Conservation (phyloP, 2,113 vertebrate genomes). For the Astur gentilis region DNA sequence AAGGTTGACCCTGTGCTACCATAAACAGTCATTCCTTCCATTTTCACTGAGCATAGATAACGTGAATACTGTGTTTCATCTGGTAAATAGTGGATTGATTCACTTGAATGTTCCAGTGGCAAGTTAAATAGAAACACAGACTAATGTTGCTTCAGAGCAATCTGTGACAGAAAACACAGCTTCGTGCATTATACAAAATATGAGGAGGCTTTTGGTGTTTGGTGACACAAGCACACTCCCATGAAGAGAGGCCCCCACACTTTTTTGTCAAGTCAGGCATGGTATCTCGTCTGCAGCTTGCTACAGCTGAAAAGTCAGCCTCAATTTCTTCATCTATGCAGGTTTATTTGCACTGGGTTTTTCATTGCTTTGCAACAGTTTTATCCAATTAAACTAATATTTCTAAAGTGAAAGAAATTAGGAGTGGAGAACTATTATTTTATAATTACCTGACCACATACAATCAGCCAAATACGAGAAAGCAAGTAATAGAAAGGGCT, state of each 20-base stretch:
- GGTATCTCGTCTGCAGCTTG: background rate
- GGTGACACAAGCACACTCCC: background rate
- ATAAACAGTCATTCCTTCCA: background rate
- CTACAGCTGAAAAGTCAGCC: background rate
- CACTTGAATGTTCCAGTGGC: background rate
- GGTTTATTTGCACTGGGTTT: background rate
- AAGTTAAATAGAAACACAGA: background rate
- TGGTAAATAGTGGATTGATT: background rate
- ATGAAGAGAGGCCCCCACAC: background rate
- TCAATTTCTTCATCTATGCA: background rate
- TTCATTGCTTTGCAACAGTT: background rate
- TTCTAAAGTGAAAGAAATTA: background rate
- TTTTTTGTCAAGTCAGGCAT: background rate
- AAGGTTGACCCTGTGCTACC: background rate
- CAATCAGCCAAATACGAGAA: background rate
- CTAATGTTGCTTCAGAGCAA: background rate
- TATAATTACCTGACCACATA: background rate
- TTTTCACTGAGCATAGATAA: background rate
- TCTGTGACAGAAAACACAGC: background rate
- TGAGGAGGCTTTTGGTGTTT: background rate
- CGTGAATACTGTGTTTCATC: background rate
- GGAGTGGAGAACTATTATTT: background rate
- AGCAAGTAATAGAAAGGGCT: background rate
- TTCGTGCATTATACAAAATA: background rate
- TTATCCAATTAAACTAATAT: background rate